Percentiles rank a stretch among this genome's conserved stretches.
Evolutionary conservation across 2,113 vertebrate species (phyloP).

Genomic region (Salminus brasiliensis): DNA sequence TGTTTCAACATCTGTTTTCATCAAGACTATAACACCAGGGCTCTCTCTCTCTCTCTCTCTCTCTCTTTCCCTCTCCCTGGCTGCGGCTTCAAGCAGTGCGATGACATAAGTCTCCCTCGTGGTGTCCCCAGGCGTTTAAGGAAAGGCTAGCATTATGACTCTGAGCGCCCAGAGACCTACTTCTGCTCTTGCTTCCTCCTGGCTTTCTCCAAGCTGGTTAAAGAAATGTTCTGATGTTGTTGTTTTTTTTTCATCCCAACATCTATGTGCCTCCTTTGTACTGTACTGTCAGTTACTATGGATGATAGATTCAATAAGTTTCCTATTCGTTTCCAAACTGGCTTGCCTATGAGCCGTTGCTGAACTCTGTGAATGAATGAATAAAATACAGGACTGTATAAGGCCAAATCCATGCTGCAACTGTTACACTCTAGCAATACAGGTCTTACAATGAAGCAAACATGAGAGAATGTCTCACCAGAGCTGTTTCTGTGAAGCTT

Average conservation of each 20-base stretch:
- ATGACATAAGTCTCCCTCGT: slow-evolving; percentile 64
- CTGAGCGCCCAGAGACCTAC: slow-evolving; percentile 64
- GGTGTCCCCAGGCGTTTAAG: slow-evolving; percentile 60
- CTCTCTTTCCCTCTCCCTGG: slow-evolving; percentile 36
- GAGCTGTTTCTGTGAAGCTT: too few relatives aligned
- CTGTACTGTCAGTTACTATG: neutral
- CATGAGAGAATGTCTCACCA: too few relatives aligned
- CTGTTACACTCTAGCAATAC: too few relatives aligned
- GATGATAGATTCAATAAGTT: neutral
- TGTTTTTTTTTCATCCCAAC: neutral
- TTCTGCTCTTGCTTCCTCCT: slow-evolving; percentile 56
- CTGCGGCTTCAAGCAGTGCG: slow-evolving; percentile 68
- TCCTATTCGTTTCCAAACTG: too few relatives aligned
- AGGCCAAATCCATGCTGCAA: too few relatives aligned
- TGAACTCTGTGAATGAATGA: too few relatives aligned
- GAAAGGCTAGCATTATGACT: slow-evolving; percentile 66
- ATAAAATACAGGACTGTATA: too few relatives aligned
- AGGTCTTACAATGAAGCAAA: too few relatives aligned
- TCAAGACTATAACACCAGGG: slow-evolving; percentile 53
- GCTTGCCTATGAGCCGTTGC: too few relatives aligned
- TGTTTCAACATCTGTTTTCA: slow-evolving; percentile 67
- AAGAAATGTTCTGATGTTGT: neutral
- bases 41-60: slow-evolving; percentile 44
- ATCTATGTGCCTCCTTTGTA: neutral
- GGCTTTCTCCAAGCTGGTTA: neutral